phyloP scores from a whole-genome alignment of 2,888 invertebrate genomes.

The Xylota sylvarum region DNA sequence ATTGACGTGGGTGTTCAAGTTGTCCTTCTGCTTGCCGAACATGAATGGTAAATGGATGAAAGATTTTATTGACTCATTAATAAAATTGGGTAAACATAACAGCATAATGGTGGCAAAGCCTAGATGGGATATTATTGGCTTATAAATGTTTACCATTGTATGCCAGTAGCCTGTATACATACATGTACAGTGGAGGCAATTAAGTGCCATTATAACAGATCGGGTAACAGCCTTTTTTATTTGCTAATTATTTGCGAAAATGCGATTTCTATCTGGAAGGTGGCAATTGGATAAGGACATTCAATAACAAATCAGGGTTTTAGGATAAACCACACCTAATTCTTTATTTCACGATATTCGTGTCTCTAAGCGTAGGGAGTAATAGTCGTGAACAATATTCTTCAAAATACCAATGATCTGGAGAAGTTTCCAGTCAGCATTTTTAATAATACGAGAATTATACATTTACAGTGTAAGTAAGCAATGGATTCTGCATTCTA shows the following conservation, averaged over 20 bases:
- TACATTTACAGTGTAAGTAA: no score
- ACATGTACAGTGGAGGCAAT: neutral
- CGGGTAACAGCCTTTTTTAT: neutral
- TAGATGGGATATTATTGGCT: conserved; percentile 12
- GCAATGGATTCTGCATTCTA: no score
- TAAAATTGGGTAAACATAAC: conserved; percentile 21
- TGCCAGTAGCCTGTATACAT: neutral
- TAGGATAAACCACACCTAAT: no score
- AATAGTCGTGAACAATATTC: no score
- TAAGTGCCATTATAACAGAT: neutral
- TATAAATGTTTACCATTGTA: conserved; percentile 17
- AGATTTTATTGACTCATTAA: conserved; percentile 45
- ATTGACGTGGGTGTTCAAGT: conserved; percentile 33
- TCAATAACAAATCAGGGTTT: no score
- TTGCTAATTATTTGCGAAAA: conserved; percentile 22
- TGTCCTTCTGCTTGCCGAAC: conserved; percentile 18
- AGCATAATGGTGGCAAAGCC: conserved; percentile 10
- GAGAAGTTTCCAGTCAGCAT: no score
- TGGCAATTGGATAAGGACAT: no score
- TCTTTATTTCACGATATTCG: no score
- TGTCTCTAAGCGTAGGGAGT: no score
- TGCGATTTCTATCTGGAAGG: no score
- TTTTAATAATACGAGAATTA: no score
- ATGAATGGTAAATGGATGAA: conserved; percentile 12
- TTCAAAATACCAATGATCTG: no score